Evolutionary conservation across 2,888 invertebrate species (phyloP).

Genomic region (Branchellion lobata): DNA sequence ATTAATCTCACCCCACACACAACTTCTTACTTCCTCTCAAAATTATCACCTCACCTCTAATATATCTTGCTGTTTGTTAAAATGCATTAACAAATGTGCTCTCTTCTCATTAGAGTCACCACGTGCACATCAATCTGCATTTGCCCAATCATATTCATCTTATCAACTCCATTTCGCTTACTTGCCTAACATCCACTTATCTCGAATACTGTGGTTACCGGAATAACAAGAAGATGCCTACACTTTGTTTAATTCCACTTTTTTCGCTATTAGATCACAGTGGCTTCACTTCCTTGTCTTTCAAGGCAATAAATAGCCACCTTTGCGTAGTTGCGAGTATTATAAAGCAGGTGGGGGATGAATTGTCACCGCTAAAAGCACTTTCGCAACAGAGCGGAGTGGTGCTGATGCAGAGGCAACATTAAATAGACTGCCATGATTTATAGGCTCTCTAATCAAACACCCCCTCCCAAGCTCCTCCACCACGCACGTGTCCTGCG

Average conservation of each 20-base stretch:
- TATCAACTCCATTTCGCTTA: too few species aligned
- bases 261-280: too few species aligned
- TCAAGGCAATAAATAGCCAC: too few species aligned
- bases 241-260: too few species aligned
- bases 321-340: too few species aligned
- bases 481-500: not conserved
- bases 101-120: not conserved
- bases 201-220: too few species aligned
- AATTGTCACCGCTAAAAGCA: not conserved
- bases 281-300: too few species aligned
- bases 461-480: not conserved
- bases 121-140: too few species aligned
- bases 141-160: too few species aligned
- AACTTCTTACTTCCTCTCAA: not conserved
- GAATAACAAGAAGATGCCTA: too few species aligned
- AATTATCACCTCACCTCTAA: not conserved
- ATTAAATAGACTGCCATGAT: slow-evolving; percentile 5
- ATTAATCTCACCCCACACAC: not conserved
- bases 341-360: not conserved
- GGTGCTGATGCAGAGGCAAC: not conserved
- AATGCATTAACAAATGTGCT: not conserved
- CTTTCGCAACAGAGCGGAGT: not conserved
- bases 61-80: not conserved
- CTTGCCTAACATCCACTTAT: too few species aligned
- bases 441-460: not conserved